These are phyloP conservation scores for Promerops cafer DNA, from an alignment of 2,113 vertebrate species.

Conservation along the genomic window DNA sequence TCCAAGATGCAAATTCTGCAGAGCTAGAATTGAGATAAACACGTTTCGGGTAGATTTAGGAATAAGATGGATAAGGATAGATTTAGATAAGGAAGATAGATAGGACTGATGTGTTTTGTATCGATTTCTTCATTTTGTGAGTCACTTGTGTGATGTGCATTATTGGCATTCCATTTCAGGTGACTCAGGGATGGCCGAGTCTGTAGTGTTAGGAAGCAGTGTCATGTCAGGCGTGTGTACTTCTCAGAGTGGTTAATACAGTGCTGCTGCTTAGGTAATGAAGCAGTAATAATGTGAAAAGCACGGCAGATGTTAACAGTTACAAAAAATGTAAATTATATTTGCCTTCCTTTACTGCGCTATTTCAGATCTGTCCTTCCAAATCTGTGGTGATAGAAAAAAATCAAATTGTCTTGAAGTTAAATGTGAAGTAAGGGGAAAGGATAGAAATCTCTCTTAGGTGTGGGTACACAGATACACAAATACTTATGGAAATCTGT, in stretches of 20 bases:
- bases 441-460: not conserved
- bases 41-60: not conserved
- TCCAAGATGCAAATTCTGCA: not conserved
- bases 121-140: slow-evolving; percentile 13
- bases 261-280: not conserved
- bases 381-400: not conserved
- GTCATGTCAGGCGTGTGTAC: not conserved
- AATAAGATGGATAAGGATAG: not conserved
- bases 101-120: not conserved
- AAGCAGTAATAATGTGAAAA: not conserved
- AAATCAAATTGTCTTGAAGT: not conserved
- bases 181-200: not conserved
- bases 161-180: not conserved
- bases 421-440: not conserved
- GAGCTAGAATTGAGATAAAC: not conserved
- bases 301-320: not conserved
- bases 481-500: not conserved
- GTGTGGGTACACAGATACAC: not conserved
- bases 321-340: not conserved
- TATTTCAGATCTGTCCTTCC: not conserved
- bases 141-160: not conserved
- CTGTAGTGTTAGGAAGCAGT: not conserved
- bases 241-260: not conserved
- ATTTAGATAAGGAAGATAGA: not conserved
- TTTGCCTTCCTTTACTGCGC: not conserved